A percentile compares a stretch with the other conserved stretches of the same genome.
Conservation (phyloP, 2,113 vertebrate species). For the Podarcis muralis region DNA sequence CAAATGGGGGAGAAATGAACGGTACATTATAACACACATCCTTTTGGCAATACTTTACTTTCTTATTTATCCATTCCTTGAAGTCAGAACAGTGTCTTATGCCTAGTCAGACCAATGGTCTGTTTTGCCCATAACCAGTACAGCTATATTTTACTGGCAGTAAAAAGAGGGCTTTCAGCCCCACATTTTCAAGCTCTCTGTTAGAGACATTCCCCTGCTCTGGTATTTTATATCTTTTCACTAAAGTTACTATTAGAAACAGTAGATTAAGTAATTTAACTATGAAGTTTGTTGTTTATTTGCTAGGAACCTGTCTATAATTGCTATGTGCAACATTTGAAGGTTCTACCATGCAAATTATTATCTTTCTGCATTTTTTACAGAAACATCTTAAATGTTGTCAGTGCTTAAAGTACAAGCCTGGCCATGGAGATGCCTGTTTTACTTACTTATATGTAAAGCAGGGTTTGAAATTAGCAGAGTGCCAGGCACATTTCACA, state of each 20-base stretch:
- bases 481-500: too few species aligned
- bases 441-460: background rate
- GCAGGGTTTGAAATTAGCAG: too few species aligned
- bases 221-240: background rate
- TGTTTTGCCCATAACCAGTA: background rate
- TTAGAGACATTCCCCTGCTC: background rate
- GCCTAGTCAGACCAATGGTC: background rate
- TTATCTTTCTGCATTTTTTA: background rate
- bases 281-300: background rate
- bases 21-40: background rate
- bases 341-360: background rate
- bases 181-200: background rate
- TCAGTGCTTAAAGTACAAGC: background rate
- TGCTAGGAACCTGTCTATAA: background rate
- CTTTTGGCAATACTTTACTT: background rate
- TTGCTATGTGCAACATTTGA: background rate
- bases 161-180: background rate
- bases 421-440: background rate
- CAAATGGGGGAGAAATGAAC: conserved; percentile 6
- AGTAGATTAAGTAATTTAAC: background rate
- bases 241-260: background rate
- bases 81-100: background rate
- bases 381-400: background rate
- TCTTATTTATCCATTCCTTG: background rate
- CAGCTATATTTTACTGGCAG: background rate